Evolutionary conservation across 1,140 invertebrate genomes (phyloP).

Genomic region (Oncopodura yosiiana): DNA sequence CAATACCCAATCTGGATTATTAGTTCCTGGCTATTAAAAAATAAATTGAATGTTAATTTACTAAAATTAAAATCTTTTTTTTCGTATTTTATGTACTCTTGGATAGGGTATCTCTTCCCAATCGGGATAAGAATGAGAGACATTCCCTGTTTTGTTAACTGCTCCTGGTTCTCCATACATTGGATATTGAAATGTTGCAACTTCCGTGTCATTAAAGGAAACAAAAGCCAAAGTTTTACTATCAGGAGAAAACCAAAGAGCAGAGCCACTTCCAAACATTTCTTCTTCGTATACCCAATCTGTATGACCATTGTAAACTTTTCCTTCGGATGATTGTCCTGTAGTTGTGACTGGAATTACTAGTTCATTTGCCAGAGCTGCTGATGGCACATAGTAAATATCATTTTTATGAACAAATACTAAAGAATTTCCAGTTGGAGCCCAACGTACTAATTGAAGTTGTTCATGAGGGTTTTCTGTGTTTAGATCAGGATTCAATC

Average conservation of each 20-base stretch:
- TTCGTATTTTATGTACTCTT: slow-evolving; percentile 49
- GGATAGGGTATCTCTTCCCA: slow-evolving; percentile 61
- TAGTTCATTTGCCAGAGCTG: too few species aligned
- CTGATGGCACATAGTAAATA: slow-evolving; percentile 57
- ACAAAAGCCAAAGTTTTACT: slow-evolving; percentile 69
- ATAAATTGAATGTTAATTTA: slow-evolving; percentile 2
- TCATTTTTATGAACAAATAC: slow-evolving; percentile 72
- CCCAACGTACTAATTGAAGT: slow-evolving; percentile 60
- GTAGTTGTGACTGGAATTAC: too few species aligned
- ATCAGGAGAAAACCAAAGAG: slow-evolving; percentile 78
- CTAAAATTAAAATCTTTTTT: neutral
- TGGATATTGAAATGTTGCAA: slow-evolving; percentile 42
- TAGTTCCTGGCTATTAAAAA: slow-evolving; percentile 55
- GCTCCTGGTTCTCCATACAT: slow-evolving; percentile 41
- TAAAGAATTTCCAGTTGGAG: slow-evolving; percentile 55
- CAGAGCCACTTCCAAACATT: slow-evolving; percentile 70
- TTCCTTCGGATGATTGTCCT: too few species aligned
- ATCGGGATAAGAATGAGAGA: slow-evolving; percentile 40
- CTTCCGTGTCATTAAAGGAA: slow-evolving; percentile 66
- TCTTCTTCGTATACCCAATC: slow-evolving; percentile 87
- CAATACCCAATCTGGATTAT: slow-evolving; percentile 63
- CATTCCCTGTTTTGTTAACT: slow-evolving; percentile 19
- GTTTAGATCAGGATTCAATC: neutral
- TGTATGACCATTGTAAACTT: slow-evolving; percentile 68
- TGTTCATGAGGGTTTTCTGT: slow-evolving; percentile 34